Evolutionary conservation across 2,888 invertebrate species (phyloP), one percentile per base, ranked within the genome.

Genomic region (Drosophila vallismaia): DNA sequence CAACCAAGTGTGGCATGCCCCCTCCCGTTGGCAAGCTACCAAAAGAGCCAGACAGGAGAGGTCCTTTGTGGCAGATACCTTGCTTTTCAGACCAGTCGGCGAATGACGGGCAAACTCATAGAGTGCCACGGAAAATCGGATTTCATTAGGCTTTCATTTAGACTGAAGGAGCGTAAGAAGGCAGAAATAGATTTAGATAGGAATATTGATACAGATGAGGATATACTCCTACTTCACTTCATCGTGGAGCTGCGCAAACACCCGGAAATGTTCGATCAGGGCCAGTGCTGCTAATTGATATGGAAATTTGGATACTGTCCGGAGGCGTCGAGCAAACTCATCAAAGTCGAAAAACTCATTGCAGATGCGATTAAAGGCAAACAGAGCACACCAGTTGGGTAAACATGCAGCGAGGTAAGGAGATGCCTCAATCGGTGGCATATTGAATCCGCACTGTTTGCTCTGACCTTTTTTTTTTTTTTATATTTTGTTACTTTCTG

Each of bases 391-490:
- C 26, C 46, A 57, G 50, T 44, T 28, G 57, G 40, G 74, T 56
- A 58, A 79, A 62, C 40, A 81, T 81, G 81, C 85, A 86, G 85
- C 69, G 81, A 71, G 87, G 87, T 80, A 77, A 84, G 86, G 24
- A 42, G 40, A 56, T 38, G 51, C 26, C 36, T 38, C n/a, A 44
- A 31, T 46, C 44, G 53, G 44, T 29, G 8, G 14, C 42, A 50
- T 46, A 63, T 66, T 50, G 53, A 54, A n/a, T 29, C 44, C 19
- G 4, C 26, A 7, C 71, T 73, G 71, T 59, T 74, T 63, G 49
- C 56, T 73, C 31, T 73, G 68, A 69, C 58, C 68, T 69, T 29
- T 51, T 9, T 19, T 44, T 10, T 24, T 44, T 14, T 64, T 64
- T 19, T 52, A 42, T 66, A 36, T 64, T 63, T 50, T 33, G 28